Evolutionary conservation across 2,113 vertebrate species (phyloP).

Genomic region (Dromas ardeola): DNA sequence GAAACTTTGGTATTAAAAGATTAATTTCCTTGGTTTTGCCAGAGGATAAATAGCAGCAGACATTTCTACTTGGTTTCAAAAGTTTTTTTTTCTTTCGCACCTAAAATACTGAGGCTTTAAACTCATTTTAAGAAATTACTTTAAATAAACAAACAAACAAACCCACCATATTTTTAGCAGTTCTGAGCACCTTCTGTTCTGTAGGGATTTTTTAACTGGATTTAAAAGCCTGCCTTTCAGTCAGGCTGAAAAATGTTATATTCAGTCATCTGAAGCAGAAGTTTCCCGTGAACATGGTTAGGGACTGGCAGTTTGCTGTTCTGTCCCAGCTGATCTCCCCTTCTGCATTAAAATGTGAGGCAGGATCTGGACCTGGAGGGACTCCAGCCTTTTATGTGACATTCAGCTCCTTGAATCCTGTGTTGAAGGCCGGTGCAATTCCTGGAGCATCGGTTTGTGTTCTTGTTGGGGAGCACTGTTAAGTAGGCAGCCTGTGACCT

Average conservation of each 20-base stretch:
- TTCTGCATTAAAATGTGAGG: background rate
- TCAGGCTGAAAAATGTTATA: background rate
- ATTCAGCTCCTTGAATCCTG: background rate
- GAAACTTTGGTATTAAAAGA: background rate
- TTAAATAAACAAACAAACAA: background rate
- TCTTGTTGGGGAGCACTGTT: background rate
- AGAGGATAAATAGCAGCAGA: background rate
- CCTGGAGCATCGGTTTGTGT: background rate
- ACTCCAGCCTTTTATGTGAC: background rate
- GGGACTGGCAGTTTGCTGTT: background rate
- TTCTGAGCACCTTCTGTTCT: background rate
- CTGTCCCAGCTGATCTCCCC: background rate
- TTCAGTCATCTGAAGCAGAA: background rate
- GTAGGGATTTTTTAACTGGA: background rate
- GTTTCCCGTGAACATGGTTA: background rate
- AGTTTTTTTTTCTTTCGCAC: background rate
- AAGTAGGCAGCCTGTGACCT: background rate
- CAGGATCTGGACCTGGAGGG: background rate
- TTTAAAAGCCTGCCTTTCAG: background rate
- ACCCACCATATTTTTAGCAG: background rate
- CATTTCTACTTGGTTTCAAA: background rate
- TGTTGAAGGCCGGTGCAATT: background rate
- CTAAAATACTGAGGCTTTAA: background rate
- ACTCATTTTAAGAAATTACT: background rate
- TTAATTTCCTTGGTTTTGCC: background rate